Base-by-base conservation (phyloP, 2,888 invertebrate genomes). In the Ariolimax columbianus region DNA sequence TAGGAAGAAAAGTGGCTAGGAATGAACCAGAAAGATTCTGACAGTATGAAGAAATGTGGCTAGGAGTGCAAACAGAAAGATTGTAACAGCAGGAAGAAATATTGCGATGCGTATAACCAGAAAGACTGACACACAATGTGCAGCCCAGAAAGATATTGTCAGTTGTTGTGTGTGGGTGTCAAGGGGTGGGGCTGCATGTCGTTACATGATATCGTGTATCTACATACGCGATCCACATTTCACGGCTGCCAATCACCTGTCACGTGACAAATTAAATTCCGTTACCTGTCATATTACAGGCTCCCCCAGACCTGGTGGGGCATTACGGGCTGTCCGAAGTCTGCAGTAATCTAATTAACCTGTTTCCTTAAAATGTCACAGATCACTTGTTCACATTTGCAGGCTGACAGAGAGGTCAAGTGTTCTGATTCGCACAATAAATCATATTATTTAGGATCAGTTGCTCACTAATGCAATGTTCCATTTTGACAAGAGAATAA, bases 221-320 rank as follows among this genome's bases (percentile, higher is more conserved):
- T 59, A 77, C 77, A 36, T 55, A 55, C 9, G 63, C 78, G 40
- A 59, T 19, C n/a, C 59, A 26, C 59, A 78, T 63, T 78, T 38
- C n/a, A 59, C 63, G 78, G 78, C 78, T 78, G 78, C 63, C 78
- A 78, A 63, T 78, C 78, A 78, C n/a, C 78, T 78, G 78, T 78
- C 78, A 78, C 40, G 38, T 78, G 59, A 40, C 63, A 36, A 78
- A 78, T 78, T 59, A 78, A 78, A 78, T 78, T 63, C 38, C n/a
- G 59, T 63, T 36, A 14, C 78, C 59, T 78, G 78, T 63, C 59
- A 63, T 63, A 59, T 78, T 78, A 59, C 14, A 38, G 38, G n/a
- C 78, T 63, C n/a, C 30, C 38, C 51, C 75, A 75, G 51, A 51
- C 75, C 30, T 47, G 30, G 75, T 30, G 19, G 51, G 51, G 33